phyloP scores from a whole-genome alignment of 2,888 invertebrate species.

The Exocentrus adspersus region DNA sequence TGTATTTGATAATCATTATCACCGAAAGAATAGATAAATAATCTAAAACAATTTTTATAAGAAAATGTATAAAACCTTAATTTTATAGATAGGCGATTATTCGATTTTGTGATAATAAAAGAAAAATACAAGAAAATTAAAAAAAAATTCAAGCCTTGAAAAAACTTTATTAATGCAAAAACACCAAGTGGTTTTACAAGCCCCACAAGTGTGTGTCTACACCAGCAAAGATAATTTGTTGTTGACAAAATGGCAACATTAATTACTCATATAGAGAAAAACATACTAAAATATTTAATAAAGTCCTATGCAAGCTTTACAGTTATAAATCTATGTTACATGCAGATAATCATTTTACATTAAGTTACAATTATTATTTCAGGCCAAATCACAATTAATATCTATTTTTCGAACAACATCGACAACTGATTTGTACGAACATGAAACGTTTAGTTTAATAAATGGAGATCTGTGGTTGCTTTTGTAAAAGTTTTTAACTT shows the following conservation, averaged over 20 bases:
- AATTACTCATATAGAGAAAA: constrained; percentile 58
- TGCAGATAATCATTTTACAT: constrained; percentile 59
- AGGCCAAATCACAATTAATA: constrained; percentile 60
- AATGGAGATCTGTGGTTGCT: constrained; percentile 27
- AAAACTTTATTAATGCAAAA: constrained; percentile 52
- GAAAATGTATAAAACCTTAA: too few relatives aligned
- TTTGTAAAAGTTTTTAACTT: neutral
- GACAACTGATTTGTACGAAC: constrained; percentile 52
- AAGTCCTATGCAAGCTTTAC: constrained; percentile 61
- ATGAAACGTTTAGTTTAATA: constrained; percentile 47
- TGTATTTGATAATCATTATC: too few relatives aligned
- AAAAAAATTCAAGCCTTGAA: constrained; percentile 44
- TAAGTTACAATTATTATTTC: constrained; percentile 56
- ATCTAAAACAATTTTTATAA: too few relatives aligned
- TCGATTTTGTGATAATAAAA: too few relatives aligned
- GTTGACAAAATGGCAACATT: constrained; percentile 62
- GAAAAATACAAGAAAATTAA: constrained; percentile 22
- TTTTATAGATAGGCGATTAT: too few relatives aligned
- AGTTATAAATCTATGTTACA: constrained; percentile 54
- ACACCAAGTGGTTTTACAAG: constrained; percentile 33
- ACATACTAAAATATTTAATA: constrained; percentile 61
- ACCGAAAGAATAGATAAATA: too few relatives aligned
- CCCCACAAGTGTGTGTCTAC: constrained; percentile 43
- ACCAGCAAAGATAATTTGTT: constrained; percentile 49
- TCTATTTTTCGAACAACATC: constrained; percentile 49